Percentiles rank a stretch among this genome's conserved stretches.
Conservation (phyloP, 2,113 vertebrate genomes). For the Melanostigma gelatinosum region DNA sequence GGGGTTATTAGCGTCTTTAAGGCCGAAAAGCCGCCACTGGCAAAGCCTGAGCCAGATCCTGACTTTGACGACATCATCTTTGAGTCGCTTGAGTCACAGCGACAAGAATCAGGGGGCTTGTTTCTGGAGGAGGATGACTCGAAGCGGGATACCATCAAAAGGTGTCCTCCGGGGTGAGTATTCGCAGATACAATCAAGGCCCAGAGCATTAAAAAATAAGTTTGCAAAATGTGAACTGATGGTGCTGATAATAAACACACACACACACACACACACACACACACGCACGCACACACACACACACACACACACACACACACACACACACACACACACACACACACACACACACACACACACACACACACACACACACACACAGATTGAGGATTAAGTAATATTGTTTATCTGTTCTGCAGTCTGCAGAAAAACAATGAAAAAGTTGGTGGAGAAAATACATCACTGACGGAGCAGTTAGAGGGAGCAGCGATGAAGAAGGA, state of each 20-base stretch:
- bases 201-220: neutral
- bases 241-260: conserved; percentile 9
- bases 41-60: conserved; percentile 50
- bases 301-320: too few species aligned
- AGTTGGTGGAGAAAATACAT: conserved; percentile 22
- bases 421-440: conserved; percentile 66
- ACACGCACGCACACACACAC: conserved; percentile 8
- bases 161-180: conserved; percentile 73
- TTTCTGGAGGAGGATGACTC: conserved; percentile 72
- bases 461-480: conserved; percentile 49
- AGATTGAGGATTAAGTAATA: conserved; percentile 50
- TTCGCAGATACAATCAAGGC: conserved; percentile 1
- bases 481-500: conserved; percentile 31
- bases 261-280: conserved; percentile 2
- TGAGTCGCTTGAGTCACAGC: conserved; percentile 46
- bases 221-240: conserved; percentile 33
- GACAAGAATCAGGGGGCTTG: conserved; percentile 56
- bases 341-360: neutral
- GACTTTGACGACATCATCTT: conserved; percentile 58
- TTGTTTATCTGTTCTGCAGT: conserved; percentile 77
- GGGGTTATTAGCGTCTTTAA: conserved; percentile 9
- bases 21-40: conserved; percentile 47
- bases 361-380: conserved; percentile 8
- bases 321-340: conserved; percentile 12
- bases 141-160: conserved; percentile 76